These are phyloP conservation scores for Pseudomyrmex cubaensis DNA, from an alignment of 1,140 invertebrate genomes.

Conservation along the genomic window DNA sequence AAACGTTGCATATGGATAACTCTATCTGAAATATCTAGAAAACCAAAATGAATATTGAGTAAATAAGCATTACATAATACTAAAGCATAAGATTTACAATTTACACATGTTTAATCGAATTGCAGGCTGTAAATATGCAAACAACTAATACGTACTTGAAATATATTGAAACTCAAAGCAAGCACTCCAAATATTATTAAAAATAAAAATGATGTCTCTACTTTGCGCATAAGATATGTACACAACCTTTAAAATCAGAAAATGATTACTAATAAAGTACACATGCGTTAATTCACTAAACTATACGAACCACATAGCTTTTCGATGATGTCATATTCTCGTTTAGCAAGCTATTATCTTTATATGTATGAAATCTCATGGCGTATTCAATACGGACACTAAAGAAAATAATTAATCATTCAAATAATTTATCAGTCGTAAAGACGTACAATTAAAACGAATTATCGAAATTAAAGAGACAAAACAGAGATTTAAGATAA, in stretches of 20 bases:
- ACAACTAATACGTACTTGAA: not conserved
- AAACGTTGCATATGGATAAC: too few relatives aligned
- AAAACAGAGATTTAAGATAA: too few relatives aligned
- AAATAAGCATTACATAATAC: too few relatives aligned
- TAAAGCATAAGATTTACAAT: too few relatives aligned
- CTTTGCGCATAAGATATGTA: not conserved
- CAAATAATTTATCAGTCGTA: too few relatives aligned
- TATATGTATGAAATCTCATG: not conserved
- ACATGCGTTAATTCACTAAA: too few relatives aligned
- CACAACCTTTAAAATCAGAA: not conserved
- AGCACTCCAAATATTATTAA: constrained; percentile 7
- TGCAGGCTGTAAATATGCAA: not conserved
- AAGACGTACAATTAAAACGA: too few relatives aligned
- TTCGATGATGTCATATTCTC: not conserved
- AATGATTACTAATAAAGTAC: not conserved
- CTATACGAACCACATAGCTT: not conserved
- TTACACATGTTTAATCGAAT: too few relatives aligned
- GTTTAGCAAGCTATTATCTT: not conserved
- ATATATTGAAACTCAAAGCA: not conserved
- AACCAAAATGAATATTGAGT: too few relatives aligned
- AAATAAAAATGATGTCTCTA: not conserved
- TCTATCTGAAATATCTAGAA: too few relatives aligned
- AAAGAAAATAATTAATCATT: not conserved
- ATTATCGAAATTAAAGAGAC: too few relatives aligned
- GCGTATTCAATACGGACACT: not conserved